Evolutionary conservation across 2,797 vertebrate species (phyloP).

Genomic region (Tarsius wallacei): DNA sequence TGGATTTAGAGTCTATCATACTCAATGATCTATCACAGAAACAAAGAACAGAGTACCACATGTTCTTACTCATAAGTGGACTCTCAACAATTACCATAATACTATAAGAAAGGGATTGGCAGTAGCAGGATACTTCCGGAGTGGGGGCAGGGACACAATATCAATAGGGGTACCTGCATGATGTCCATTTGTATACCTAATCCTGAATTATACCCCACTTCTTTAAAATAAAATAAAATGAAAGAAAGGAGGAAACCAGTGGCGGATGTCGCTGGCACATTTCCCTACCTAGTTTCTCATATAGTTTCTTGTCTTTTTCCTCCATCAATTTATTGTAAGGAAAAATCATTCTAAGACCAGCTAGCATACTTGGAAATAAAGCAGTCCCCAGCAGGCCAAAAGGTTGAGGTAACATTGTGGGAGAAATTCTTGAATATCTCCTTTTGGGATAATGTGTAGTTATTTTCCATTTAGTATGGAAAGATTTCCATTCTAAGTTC

Average conservation of each 20-base stretch:
- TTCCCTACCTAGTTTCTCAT: conserved; percentile 2
- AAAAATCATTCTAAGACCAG: conserved; percentile 23
- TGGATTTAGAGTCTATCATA: too few species aligned
- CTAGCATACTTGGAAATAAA: background rate
- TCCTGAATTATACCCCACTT: too few species aligned
- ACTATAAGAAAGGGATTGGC: too few species aligned
- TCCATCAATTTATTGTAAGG: background rate
- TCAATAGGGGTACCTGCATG: too few species aligned
- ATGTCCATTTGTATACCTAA: too few species aligned
- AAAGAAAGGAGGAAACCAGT: background rate
- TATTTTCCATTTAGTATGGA: background rate
- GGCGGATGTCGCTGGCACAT: background rate
- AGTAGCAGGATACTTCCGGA: too few species aligned
- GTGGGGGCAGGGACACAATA: too few species aligned
- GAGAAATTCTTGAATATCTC: conserved; percentile 9
- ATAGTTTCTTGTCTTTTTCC: conserved; percentile 39
- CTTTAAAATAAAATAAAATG: too few species aligned
- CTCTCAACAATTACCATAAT: too few species aligned
- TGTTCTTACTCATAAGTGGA: too few species aligned
- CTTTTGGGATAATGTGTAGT: background rate
- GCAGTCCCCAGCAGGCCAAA: background rate
- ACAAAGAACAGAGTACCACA: too few species aligned
- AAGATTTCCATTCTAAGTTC: conserved; percentile 52
- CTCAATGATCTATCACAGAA: too few species aligned
- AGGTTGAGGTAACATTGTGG: background rate